Base-by-base conservation (phyloP, 2,797 vertebrate species). In the Neoniphon sammara region DNA sequence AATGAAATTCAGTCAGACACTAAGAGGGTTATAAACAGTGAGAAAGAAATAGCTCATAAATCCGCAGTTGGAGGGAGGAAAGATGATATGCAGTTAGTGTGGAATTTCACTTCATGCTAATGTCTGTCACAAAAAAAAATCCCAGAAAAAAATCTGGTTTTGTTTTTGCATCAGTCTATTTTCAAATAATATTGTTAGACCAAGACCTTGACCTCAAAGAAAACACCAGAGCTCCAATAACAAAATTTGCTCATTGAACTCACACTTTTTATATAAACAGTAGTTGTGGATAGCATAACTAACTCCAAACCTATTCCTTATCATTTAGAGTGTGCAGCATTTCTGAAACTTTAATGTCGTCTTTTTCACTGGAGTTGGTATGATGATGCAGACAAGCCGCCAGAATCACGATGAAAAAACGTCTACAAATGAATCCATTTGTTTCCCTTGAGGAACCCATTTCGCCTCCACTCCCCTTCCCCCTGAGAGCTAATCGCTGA, bases 401-500 rank as follows among this genome's bases (percentile, higher is more conserved):
- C 21, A 49, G 17, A 47, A 58, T 36, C n/a, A 34, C 14, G 15
- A 15, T 6, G 44, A 46, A 34, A 57, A 25, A 66, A 58, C 27
- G 56, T 60, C 5, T 5, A 62, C 46, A 75, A 73, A 62, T 30
- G 2, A 55, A 72, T 66, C 15, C 70, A 21, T 63, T 78, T 77
- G 59, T 84, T 54, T 59, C 30, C 50, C 63, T 36, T 4, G 2
- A 82, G 62, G 66, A 49, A 52, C 63, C 62, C 52, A 57, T 44
- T 46, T 39, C 61, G 76, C 57, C 70, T 55, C 59, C 59, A n/a
- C 53, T 58, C 39, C 46, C 20, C 50, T 54, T 60, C 59, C 66
- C 73, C 75, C 63, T 18, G 52, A 80, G 66, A 76, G 86, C 81
- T 89, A 87, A 91, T 88, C 69, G 75, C 91, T 93, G 87, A 91